Conservation (phyloP, 1,140 invertebrate genomes). For the Zaprionus camerounensis region DNA sequence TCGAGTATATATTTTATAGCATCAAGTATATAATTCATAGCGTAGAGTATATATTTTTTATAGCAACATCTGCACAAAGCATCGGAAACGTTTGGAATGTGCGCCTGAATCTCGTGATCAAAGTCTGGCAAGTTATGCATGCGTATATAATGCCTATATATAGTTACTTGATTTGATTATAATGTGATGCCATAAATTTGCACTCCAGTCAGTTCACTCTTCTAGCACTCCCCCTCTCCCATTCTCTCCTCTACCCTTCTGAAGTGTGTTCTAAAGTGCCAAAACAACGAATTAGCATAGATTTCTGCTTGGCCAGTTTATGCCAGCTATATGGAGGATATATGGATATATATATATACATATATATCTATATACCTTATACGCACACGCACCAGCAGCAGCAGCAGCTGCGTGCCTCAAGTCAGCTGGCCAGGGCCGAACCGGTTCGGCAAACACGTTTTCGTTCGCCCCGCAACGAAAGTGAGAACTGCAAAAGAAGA, state of each 20-base stretch:
- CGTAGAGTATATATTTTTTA: background rate
- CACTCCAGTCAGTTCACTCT: background rate
- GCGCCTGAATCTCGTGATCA: background rate
- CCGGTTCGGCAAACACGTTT: slow-evolving; percentile 71
- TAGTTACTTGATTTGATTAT: slow-evolving; percentile 6
- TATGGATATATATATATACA: background rate
- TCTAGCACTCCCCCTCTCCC: background rate
- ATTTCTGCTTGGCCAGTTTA: background rate
- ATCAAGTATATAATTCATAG: background rate
- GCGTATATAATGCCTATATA: background rate
- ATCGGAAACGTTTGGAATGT: background rate
- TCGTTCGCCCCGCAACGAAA: slow-evolving; percentile 58
- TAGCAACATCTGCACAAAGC: background rate
- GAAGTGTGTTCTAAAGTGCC: slow-evolving; percentile 14
- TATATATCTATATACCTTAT: background rate
- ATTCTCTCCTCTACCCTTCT: background rate
- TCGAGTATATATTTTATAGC: background rate
- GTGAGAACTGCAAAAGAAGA: slow-evolving; percentile 46
- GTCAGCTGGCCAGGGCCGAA: slow-evolving; percentile 65
- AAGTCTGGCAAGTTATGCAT: background rate
- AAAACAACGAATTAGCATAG: slow-evolving; percentile 18
- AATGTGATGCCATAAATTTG: slow-evolving; percentile 29
- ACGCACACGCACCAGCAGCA: background rate
- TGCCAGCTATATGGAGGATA: background rate
- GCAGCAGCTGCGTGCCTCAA: slow-evolving; percentile 39